Base-by-base conservation (phyloP, 2,888 invertebrate species). In the Darwinula stevensoni region DNA sequence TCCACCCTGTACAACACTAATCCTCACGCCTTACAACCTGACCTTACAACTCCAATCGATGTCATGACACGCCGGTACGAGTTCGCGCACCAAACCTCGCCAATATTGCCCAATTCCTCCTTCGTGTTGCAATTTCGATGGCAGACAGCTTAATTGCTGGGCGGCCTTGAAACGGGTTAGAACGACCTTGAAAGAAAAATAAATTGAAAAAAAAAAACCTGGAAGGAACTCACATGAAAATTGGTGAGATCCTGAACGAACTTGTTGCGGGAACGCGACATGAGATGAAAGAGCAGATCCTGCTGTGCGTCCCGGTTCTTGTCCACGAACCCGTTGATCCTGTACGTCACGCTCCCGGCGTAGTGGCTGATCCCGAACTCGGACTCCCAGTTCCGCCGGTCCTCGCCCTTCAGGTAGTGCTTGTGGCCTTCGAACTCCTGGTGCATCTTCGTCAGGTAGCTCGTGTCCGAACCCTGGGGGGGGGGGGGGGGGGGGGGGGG, bases 221-320 rank as follows among this genome's bases (percentile, higher is more conserved):
- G 5, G 13, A 12, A 4, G 48, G 62, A 65, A 40, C 14, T 35
- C 22, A 42, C 43, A 37, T 41, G 44, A 31, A 42, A 44, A 31
- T 60, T 62, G 2, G 65, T 64, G 6, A 68, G 54, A 43, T 75
- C 74, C 44, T 72, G 67, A 2, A 82, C 71, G 45, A 80, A 78
- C 26, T 66, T 65, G 44, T 76, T 75, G 3, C 63, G 65, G 31
- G 80, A 78, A 27, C 75, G 58, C 29, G 73, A 71, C 57, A 84
- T 65, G 39, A 74, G 70, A 48, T 84, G 80, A 39, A 84, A 80
- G 45, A 84, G 70, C 2, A 80, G 76, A 45, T 82, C 82, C 47
- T 84, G 82, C 47, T 82, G 82, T 0, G 78, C 76, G 44, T 84
- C 82, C 5, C 80, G 58, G 50, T 84, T 84, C 53, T 84, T 84